These are phyloP conservation scores for Phoenicopterus ruber DNA, from an alignment of 2,113 vertebrate species.

Conservation along the genomic window DNA sequence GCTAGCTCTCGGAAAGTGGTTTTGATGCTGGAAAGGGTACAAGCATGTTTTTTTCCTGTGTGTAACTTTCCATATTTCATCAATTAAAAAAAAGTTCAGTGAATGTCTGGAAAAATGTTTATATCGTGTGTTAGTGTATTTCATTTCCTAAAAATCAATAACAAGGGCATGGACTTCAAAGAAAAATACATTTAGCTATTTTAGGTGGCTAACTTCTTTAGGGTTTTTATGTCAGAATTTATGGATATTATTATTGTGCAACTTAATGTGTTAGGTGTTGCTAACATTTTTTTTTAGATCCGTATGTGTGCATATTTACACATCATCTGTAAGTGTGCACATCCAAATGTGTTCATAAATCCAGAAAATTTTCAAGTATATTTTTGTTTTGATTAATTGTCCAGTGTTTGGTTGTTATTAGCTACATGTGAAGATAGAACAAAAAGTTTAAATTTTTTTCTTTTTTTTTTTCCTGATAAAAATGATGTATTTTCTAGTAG, in stretches of 20 bases:
- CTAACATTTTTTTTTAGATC: not conserved
- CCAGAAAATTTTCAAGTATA: not conserved
- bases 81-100: slow-evolving; percentile 25
- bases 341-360: not conserved
- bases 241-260: not conserved
- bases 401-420: not conserved
- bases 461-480: not conserved
- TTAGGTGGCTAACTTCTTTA: not conserved
- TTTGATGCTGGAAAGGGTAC: not conserved
- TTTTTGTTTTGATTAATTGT: not conserved
- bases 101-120: slow-evolving; percentile 18
- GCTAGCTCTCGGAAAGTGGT: not conserved
- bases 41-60: not conserved
- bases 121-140: not conserved
- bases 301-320: not conserved
- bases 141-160: slow-evolving; percentile 42
- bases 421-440: not conserved
- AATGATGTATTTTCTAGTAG: not conserved
- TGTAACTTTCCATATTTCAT: slow-evolving; percentile 6
- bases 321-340: not conserved
- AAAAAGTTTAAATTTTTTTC: not conserved
- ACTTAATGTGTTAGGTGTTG: not conserved
- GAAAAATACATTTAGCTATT: not conserved
- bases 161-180: slow-evolving; percentile 4
- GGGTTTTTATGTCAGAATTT: not conserved